A percentile compares a stretch with the other conserved stretches of the same genome.
Conservation (phyloP, 2,888 invertebrate species). For the Drosophila recens region DNA sequence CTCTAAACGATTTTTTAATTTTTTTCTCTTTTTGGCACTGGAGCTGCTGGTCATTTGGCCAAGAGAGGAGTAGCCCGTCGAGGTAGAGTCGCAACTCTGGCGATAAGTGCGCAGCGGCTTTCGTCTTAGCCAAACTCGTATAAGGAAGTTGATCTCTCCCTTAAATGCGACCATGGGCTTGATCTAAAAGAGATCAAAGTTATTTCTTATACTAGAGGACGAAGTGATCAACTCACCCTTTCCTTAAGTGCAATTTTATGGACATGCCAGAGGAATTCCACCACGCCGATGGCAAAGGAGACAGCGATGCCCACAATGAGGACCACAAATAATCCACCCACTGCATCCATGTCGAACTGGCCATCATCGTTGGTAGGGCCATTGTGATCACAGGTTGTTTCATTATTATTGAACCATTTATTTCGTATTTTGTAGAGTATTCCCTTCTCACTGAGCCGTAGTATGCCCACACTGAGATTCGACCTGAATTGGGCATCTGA, state of each 20-base stretch:
- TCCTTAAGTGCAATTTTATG: slow-evolving; percentile 90
- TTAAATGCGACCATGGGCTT: slow-evolving; percentile 66
- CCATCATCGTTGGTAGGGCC: slow-evolving; percentile 9
- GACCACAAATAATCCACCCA: slow-evolving; percentile 95
- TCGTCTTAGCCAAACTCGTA: slow-evolving; percentile 72
- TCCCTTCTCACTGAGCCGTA: slow-evolving; percentile 96
- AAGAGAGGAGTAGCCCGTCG: slow-evolving; percentile 71
- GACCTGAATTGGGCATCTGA: slow-evolving; percentile 92
- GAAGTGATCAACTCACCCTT: slow-evolving; percentile 86
- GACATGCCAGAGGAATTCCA: slow-evolving; percentile 95
- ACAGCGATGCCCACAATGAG: slow-evolving; percentile 90
- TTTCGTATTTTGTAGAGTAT: slow-evolving; percentile 91
- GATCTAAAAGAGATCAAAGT: slow-evolving; percentile 50
- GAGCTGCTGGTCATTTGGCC: slow-evolving; percentile 52
- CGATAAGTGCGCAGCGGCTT: slow-evolving; percentile 73
- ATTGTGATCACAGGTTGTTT: slow-evolving; percentile 81
- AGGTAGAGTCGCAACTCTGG: slow-evolving; percentile 65
- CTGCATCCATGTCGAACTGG: slow-evolving; percentile 84
- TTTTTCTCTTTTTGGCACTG: slow-evolving; percentile 64
- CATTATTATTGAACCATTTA: slow-evolving; percentile 94
- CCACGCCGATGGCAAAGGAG: slow-evolving; percentile 90
- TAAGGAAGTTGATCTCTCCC: slow-evolving; percentile 70
- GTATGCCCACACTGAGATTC: slow-evolving; percentile 93
- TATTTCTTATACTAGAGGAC: neutral
- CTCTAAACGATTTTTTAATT: slow-evolving; percentile 46